phyloP scores from a whole-genome alignment of 1,140 invertebrate species.

The Drosophila varians region DNA sequence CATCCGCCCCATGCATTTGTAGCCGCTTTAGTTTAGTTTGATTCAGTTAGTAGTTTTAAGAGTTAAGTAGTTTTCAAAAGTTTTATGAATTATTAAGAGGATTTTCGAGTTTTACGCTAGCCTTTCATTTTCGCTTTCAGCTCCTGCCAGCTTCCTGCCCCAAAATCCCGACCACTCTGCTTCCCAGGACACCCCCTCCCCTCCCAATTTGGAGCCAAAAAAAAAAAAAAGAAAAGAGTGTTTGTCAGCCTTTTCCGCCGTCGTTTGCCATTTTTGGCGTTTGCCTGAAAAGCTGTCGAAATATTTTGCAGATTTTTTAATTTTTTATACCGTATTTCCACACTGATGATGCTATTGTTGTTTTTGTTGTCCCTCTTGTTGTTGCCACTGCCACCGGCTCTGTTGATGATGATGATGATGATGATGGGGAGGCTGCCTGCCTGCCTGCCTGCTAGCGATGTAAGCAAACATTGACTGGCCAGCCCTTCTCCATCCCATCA shows the following conservation, averaged over 20 bases:
- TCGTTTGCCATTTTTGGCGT: conserved; percentile 38
- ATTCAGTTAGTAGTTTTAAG: conserved; percentile 81
- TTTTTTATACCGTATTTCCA: conserved; percentile 68
- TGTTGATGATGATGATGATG: conserved; percentile 32
- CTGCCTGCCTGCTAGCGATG: background rate
- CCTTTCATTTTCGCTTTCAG: conserved; percentile 67
- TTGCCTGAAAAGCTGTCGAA: conserved; percentile 74
- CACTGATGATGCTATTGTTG: conserved; percentile 29
- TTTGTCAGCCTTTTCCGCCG: conserved; percentile 65
- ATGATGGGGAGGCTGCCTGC: background rate
- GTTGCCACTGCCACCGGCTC: conserved; percentile 3
- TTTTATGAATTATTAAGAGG: conserved; percentile 82
- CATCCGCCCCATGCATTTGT: conserved; percentile 40
- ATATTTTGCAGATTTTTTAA: conserved; percentile 78
- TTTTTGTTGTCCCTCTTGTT: conserved; percentile 17
- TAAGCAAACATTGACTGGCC: conserved; percentile 49
- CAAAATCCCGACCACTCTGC: background rate
- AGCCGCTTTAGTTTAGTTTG: conserved; percentile 76
- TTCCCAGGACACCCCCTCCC: background rate
- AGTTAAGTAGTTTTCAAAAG: conserved; percentile 80
- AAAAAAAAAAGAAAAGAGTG: conserved; percentile 8
- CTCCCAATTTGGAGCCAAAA: background rate
- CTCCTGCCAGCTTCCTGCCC: conserved; percentile 6
- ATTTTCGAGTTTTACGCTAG: conserved; percentile 79
- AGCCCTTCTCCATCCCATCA: conserved; percentile 23